phyloP scores from a whole-genome alignment of 2,888 invertebrate species.

The Pherbina coryleti region DNA sequence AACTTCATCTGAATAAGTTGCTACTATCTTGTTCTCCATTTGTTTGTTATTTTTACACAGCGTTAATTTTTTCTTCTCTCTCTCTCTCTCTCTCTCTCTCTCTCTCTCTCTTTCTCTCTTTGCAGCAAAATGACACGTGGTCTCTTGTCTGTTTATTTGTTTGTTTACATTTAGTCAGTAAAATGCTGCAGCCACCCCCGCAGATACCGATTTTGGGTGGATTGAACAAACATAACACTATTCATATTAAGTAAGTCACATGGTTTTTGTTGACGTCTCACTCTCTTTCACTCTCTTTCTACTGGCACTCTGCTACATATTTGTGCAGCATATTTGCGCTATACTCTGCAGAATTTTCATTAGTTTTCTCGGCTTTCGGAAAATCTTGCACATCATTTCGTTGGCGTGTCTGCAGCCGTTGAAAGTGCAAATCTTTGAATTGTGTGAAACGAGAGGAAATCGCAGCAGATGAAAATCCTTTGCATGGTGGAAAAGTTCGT shows the following conservation, averaged over 20 bases:
- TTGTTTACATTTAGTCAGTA: slow-evolving; percentile 37
- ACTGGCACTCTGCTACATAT: background rate
- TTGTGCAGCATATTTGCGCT: no score
- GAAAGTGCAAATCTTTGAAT: background rate
- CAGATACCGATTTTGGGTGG: background rate
- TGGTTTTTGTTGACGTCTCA: background rate
- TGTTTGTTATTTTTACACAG: background rate
- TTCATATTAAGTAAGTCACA: slow-evolving; percentile 26
- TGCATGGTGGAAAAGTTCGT: background rate
- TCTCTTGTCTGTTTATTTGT: slow-evolving; percentile 27
- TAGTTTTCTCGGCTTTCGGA: background rate
- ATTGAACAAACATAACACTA: background rate
- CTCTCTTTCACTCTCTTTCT: background rate
- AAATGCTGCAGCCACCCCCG: slow-evolving; percentile 13
- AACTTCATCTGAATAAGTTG: no score
- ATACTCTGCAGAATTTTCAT: background rate
- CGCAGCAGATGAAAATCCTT: slow-evolving; percentile 7
- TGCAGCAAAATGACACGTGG: slow-evolving; percentile 28
- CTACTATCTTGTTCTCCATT: background rate
- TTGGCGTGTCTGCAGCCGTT: slow-evolving; percentile 15
- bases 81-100: background rate
- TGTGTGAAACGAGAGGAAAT: slow-evolving; percentile 17
- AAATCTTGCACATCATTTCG: slow-evolving; percentile 17
- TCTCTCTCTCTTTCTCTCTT: background rate
- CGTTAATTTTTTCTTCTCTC: background rate